These are phyloP conservation scores for Xiphophorus maculatus DNA, from an alignment of 2,113 vertebrate species.

Conservation along the genomic window DNA sequence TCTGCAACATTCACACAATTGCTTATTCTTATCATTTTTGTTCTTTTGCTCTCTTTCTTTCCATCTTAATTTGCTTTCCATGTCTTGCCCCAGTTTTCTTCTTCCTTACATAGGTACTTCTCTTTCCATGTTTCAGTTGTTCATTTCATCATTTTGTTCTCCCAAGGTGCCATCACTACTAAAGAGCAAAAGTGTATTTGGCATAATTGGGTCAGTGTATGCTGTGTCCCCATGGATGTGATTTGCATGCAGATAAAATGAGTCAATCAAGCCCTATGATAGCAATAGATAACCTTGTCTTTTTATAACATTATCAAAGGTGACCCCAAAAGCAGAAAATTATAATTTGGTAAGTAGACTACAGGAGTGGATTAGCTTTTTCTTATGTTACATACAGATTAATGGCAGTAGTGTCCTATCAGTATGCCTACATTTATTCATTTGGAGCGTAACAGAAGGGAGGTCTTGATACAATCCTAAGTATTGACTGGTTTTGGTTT, in stretches of 20 bases:
- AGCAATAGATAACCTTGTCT: constrained; percentile 67
- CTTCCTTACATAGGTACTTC: not conserved
- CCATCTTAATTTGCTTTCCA: constrained; percentile 36
- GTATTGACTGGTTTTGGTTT: too few species aligned
- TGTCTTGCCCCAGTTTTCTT: constrained; percentile 18
- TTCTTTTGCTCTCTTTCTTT: constrained; percentile 18
- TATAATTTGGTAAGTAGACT: constrained; percentile 21
- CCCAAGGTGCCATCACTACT: constrained; percentile 39
- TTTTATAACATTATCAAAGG: constrained; percentile 65
- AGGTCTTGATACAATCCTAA: not conserved
- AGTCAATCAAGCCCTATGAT: constrained; percentile 57
- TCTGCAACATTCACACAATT: constrained; percentile 17
- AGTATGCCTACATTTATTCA: not conserved
- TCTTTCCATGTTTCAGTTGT: constrained; percentile 15
- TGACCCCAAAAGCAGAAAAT: constrained; percentile 66
- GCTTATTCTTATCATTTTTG: constrained; percentile 4
- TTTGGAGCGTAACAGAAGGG: not conserved
- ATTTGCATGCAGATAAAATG: constrained; percentile 68
- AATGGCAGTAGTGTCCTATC: not conserved
- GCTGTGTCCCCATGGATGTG: constrained; percentile 46
- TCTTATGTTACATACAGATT: constrained; percentile 6
- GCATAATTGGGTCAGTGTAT: constrained; percentile 68
- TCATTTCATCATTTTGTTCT: constrained; percentile 33
- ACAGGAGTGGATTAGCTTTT: constrained; percentile 25
- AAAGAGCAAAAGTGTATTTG: constrained; percentile 63